Evolutionary conservation across 2,113 vertebrate species (phyloP).

Genomic region (Limnothrissa miodon): DNA sequence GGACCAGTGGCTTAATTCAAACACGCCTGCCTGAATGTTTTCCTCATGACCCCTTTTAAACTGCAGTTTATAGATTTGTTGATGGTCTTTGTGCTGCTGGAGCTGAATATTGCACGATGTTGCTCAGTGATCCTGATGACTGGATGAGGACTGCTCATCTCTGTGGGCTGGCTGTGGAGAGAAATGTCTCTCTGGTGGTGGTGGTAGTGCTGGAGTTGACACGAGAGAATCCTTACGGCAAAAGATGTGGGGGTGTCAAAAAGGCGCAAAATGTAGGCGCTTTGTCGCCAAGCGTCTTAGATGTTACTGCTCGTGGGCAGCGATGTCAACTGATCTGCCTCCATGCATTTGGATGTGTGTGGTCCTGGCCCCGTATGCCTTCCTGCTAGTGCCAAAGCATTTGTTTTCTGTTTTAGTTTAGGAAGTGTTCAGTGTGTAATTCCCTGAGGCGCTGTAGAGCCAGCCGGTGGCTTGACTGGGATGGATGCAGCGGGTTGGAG

Average conservation of each 20-base stretch:
- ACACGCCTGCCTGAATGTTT: background rate
- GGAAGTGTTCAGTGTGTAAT: background rate
- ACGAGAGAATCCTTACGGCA: background rate
- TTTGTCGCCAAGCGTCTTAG: background rate
- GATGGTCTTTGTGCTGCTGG: background rate
- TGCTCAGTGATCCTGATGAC: background rate
- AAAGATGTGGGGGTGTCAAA: background rate
- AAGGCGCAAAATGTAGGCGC: background rate
- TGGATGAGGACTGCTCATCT: background rate
- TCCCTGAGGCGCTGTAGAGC: background rate
- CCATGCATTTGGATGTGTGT: background rate
- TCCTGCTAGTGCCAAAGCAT: background rate
- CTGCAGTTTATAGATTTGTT: background rate
- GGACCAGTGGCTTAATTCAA: background rate
- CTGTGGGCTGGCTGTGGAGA: background rate
- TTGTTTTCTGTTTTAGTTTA: background rate
- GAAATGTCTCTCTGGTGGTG: background rate
- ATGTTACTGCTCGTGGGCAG: background rate
- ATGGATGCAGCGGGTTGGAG: background rate
- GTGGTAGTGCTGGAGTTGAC: background rate
- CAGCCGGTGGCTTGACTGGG: background rate
- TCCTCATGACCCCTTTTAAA: background rate
- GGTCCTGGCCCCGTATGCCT: background rate
- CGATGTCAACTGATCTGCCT: background rate
- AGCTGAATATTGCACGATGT: constrained; percentile 3